Base-by-base conservation (phyloP, 1,140 invertebrate species). In the Episyrphus balteatus region DNA sequence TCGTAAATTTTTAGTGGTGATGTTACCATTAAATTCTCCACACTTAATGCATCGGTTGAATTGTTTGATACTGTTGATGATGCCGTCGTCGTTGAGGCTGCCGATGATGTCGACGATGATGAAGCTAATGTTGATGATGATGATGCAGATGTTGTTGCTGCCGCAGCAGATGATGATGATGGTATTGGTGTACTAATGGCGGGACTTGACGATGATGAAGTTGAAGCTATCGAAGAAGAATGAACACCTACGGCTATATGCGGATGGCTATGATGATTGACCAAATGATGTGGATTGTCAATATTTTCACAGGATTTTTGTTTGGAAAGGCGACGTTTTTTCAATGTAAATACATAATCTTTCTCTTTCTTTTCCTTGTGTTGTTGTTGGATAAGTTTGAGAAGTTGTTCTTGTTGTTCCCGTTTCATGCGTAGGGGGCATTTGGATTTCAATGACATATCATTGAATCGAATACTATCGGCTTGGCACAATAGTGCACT, bases 401-500 rank as follows among this genome's bases (percentile, higher is more conserved):
- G 19, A 12, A 54, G 55, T 34, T 51, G 54, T 39, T 57, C 54
- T 31, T 52, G 52, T 41, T 55, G 31, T 46, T 61, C 58, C 5
- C 52, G 46, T 1, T 55, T 48, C 55, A 66, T 55, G 10, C 54
- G 44, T 40, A 66, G 48, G 1, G 63, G 63, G 5, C 63, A 66
- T 36, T 66, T 60, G 30, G 63, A 58, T n/a, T 46, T 46, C 42
- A 64, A 33, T 10, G 59, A 44, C 2, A 53, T 18, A 42, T 63
- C 56, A 34, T 64, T 62, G 44, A 68, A 66, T 15, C 55, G 56
- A 44, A 64, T 42, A 1, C 62, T 65, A 45, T 68, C 65, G 11
- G 61, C 72, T 61, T 83, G 80, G 12, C 84, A 82, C 51, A 91
- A 80, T 45, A 88, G 71, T 7, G 86, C 86, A 11, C 83, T 76